Evolutionary conservation across 2,888 invertebrate species (phyloP), one percentile per base, ranked within the genome.

Genomic region (Microctonus aethiopoides): DNA sequence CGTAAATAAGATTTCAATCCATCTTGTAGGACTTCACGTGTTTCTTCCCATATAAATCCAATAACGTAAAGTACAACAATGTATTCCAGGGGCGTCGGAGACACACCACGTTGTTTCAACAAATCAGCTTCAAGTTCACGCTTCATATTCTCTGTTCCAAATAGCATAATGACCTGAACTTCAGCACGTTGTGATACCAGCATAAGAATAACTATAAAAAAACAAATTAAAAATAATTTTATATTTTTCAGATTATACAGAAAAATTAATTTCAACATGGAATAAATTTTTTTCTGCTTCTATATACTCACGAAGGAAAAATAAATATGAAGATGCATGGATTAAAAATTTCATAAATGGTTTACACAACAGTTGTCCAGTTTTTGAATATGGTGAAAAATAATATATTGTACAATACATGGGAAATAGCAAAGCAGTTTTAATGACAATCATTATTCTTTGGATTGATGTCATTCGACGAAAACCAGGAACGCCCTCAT

Each of bases 301-400:
- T n/a, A n/a, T 13, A n/a, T 13, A 59, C 95, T 93, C 87, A 98
- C 98, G 89, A 73, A 98, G 89, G 86, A 98, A 98, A 88, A 96
- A 95, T 75, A 97, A 88, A 85, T 98, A 98, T 13, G 97, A 96
- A 0, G 97, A 94, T 7, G 96, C 96, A 83, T 98, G 97, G 66
- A 96, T 94, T 81, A 98, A 91, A 86, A 98, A 98, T 88, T 98
- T 98, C 93, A 98, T 96, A 84, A 98, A 98, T 0, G 98, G 98
- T 85, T 96, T 95, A 76, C 95, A 90, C 91, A 97, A 93, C 32
- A 97, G 89, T 78, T 91, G 92, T 0, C 96, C 97, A 7, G 92
- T 91, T 4, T 89, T 88, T 61, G 95, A 94, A 81, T 93, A 92
- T 0, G 98, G 98, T 0, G 94, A 92, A 11, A 96, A 81, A 90